A percentile compares a stretch with the other conserved stretches of the same genome.
These are phyloP conservation scores for Macheiramphus alcinus DNA, from an alignment of 2,113 vertebrate genomes.

Conservation along the genomic window DNA sequence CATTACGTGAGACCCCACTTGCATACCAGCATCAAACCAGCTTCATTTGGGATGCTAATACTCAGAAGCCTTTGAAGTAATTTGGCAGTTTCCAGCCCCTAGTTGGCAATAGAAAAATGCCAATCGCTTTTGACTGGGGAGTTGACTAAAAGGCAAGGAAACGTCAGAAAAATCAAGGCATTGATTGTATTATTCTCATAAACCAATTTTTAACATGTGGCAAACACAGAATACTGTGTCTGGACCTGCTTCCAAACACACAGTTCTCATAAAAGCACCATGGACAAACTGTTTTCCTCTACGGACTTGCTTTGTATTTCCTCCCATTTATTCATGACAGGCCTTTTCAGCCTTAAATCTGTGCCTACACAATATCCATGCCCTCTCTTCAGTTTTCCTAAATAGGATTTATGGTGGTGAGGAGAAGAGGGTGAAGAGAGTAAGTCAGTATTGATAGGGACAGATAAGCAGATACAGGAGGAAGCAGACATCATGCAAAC, in stretches of 20 bases:
- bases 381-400: neutral
- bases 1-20: accelerated
- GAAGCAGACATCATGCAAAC: neutral
- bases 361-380: neutral
- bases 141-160: neutral
- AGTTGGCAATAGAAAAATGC: neutral
- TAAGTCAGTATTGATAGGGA: no score
- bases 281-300: neutral
- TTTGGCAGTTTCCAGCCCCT: neutral
- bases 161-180: neutral
- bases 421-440: neutral
- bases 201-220: neutral
- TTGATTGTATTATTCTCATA: neutral
- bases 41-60: neutral
- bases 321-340: neutral
- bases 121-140: neutral
- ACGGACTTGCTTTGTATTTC: neutral
- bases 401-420: neutral
- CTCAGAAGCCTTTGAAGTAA: neutral
- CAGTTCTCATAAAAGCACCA: neutral
- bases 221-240: neutral
- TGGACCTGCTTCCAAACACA: neutral
- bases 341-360: neutral
- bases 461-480: neutral
- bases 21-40: neutral